Evolutionary conservation across 2,113 vertebrate species (phyloP).

Genomic region (Phrynosoma platyrhinos): DNA sequence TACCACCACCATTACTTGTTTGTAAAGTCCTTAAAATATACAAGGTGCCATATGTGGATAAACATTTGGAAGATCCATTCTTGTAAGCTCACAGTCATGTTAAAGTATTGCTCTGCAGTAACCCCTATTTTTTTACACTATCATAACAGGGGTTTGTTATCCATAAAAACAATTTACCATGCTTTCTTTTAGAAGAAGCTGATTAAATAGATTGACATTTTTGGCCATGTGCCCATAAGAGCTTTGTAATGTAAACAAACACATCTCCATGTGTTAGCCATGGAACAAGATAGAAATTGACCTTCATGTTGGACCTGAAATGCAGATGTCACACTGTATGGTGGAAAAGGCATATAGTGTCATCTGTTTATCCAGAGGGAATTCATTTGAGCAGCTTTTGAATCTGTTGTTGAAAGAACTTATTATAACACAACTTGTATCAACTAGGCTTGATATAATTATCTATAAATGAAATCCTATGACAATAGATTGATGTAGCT

Average conservation of each 20-base stretch:
- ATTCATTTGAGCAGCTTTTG: conserved; percentile 10
- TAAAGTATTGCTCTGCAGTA: not conserved
- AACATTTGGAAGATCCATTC: not conserved
- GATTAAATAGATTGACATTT: conserved; percentile 32
- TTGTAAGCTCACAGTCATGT: not conserved
- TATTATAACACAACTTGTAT: conserved; percentile 29
- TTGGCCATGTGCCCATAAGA: conserved; percentile 16
- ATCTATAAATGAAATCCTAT: conserved; percentile 25
- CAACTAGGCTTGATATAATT: conserved; percentile 15
- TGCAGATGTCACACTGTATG: not conserved
- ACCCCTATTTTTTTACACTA: conserved; percentile 7
- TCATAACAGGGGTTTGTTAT: conserved; percentile 11
- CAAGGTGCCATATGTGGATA: not conserved
- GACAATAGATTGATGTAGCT: conserved; percentile 9
- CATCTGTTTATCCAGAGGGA: conserved; percentile 26
- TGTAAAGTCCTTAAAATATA: not conserved
- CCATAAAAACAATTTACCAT: conserved; percentile 9
- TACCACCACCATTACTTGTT: not conserved
- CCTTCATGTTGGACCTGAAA: conserved; percentile 7
- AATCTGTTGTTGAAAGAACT: conserved; percentile 37
- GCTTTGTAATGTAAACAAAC: conserved; percentile 29
- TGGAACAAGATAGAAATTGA: not conserved
- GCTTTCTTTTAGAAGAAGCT: conserved; percentile 24
- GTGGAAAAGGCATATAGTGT: not conserved
- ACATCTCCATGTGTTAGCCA: conserved; percentile 13